Percentiles rank a stretch among this genome's conserved stretches.
These are phyloP conservation scores for Platysternon megacephalum DNA, from an alignment of 2,113 vertebrate genomes.

Conservation along the genomic window DNA sequence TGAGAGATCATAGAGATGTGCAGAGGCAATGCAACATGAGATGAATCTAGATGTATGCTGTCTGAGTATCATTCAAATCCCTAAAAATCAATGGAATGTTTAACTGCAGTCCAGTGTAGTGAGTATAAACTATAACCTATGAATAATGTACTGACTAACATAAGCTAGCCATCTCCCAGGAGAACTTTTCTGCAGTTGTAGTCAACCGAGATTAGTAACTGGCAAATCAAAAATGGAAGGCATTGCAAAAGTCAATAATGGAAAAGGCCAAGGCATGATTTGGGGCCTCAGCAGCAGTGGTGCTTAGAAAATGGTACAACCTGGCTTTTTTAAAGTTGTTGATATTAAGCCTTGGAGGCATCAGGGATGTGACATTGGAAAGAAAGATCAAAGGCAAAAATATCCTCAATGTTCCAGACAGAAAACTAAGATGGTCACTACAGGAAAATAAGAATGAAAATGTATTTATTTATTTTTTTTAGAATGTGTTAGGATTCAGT, in stretches of 20 bases:
- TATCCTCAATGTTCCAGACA: background rate
- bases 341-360: background rate
- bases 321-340: background rate
- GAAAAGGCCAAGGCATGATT: slow-evolving; percentile 24
- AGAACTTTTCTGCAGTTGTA: slow-evolving; percentile 41
- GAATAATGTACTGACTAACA: slow-evolving; percentile 58
- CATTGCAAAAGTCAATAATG: slow-evolving; percentile 14
- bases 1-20: slow-evolving; percentile 33
- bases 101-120: background rate
- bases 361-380: background rate
- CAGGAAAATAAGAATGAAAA: background rate
- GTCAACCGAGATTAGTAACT: slow-evolving; percentile 56
- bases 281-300: background rate
- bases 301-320: background rate
- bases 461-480: background rate
- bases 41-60: slow-evolving; percentile 10
- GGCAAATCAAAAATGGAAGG: slow-evolving; percentile 58
- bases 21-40: background rate
- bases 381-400: background rate
- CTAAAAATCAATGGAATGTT: background rate
- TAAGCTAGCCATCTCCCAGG: slow-evolving; percentile 31
- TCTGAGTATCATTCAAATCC: background rate
- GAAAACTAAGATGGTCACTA: slow-evolving; percentile 1
- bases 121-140: slow-evolving; percentile 26
- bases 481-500: background rate